Conservation (phyloP, 2,888 invertebrate genomes). For the Antheraea assamensis region DNA sequence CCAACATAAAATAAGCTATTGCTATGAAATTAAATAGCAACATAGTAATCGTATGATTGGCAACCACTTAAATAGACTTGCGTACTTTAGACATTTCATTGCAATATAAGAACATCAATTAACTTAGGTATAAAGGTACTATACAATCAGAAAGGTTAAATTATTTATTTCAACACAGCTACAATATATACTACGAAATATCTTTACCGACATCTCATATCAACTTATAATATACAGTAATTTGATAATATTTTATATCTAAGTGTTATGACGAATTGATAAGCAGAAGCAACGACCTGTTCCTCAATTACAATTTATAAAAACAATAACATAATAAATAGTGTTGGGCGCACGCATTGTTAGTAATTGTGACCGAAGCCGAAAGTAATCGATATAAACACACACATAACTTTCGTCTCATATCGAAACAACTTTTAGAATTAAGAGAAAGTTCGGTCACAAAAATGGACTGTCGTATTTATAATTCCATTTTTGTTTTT, state of each 20-base stretch:
- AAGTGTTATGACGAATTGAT: not conserved
- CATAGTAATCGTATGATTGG: no score
- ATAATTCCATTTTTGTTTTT: no score
- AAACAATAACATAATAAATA: not conserved
- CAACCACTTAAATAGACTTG: no score
- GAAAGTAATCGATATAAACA: not conserved
- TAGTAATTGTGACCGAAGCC: not conserved
- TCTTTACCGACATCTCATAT: not conserved
- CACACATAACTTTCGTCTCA: not conserved
- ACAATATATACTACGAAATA: not conserved
- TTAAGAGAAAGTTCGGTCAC: no score
- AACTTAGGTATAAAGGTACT: no score
- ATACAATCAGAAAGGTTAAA: not conserved
- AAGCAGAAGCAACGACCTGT: slow-evolving; percentile 8
- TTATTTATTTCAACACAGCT: not conserved
- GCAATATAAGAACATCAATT: no score
- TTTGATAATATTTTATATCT: slow-evolving; percentile 6
- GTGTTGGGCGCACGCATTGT: not conserved
- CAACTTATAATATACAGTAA: not conserved
- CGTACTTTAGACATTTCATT: no score
- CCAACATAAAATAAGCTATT: not conserved
- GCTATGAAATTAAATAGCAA: not conserved
- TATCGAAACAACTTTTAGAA: not conserved
- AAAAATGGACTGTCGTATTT: no score
- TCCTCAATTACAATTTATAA: not conserved